Conservation (phyloP, 1,140 invertebrate species). For the Drosophila simulans region DNA sequence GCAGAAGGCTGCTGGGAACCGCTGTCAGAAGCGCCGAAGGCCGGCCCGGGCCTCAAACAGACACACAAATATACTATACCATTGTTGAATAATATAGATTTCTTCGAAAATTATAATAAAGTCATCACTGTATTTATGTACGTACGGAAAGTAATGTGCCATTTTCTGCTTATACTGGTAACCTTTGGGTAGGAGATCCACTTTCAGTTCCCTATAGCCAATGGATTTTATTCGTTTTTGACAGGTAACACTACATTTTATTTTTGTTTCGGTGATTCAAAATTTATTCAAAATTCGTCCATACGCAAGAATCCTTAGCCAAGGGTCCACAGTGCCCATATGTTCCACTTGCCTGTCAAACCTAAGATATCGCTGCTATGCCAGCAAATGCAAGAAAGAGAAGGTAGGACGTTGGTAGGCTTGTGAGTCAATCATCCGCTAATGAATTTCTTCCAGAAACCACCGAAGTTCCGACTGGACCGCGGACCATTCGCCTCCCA, state of each 20-base stretch:
- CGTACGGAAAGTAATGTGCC: conserved; percentile 6
- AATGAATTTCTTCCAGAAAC: background rate
- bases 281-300: conserved; percentile 46
- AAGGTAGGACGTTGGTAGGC: background rate
- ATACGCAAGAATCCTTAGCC: conserved; percentile 1
- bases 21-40: conserved; percentile 48
- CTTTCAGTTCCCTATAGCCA: background rate
- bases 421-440: background rate
- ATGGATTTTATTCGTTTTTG: background rate
- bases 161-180: too few relatives aligned
- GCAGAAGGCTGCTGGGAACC: conserved; percentile 46
- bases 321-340: conserved; percentile 8
- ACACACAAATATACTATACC: conserved; percentile 72
- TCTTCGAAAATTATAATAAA: conserved; percentile 71
- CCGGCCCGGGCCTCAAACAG: conserved; percentile 32
- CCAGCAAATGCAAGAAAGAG: conserved; percentile 8
- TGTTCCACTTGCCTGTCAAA: background rate
- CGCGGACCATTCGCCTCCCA: conserved; percentile 52
- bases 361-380: conserved; percentile 4
- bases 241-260: background rate
- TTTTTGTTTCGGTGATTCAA: background rate
- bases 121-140: conserved; percentile 55
- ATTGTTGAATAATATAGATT: conserved; percentile 74
- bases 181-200: background rate
- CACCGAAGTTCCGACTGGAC: conserved; percentile 14